Evolutionary conservation across 2,888 invertebrate genomes (phyloP).

Genomic region (Archaeoteleia sp.): DNA sequence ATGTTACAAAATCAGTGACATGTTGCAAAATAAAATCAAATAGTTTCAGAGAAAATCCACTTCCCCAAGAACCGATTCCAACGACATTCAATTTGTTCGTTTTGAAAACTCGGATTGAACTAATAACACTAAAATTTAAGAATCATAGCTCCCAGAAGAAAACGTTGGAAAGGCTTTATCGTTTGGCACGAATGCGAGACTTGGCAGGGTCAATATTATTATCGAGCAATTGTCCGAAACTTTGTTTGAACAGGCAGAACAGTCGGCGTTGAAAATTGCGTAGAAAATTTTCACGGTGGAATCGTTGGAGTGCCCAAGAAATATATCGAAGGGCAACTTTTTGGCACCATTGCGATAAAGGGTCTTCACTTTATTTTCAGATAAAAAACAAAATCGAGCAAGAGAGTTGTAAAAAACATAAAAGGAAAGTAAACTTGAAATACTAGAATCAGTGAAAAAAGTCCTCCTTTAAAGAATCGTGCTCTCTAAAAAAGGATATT

Average conservation of each 20-base stretch:
- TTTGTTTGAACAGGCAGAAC: slow-evolving; percentile 13
- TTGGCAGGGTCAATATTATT: slow-evolving; percentile 23
- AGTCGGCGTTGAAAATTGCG: slow-evolving; percentile 24
- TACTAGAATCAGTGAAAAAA: too few species aligned
- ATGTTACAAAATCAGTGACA: too few species aligned
- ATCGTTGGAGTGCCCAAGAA: slow-evolving; percentile 17
- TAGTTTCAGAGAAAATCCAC: slow-evolving; percentile 13
- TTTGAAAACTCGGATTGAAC: slow-evolving; percentile 37
- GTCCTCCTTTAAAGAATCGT: too few species aligned
- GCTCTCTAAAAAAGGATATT: too few species aligned
- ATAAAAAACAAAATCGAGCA: background rate
- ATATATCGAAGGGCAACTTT: slow-evolving; percentile 9
- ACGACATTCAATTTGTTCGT: slow-evolving; percentile 35
- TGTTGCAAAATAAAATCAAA: slow-evolving; percentile 32
- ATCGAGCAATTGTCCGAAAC: slow-evolving; percentile 28
- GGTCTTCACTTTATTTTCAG: slow-evolving; percentile 1
- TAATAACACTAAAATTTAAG: slow-evolving; percentile 42
- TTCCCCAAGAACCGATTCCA: slow-evolving; percentile 20
- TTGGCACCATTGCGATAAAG: slow-evolving; percentile 2
- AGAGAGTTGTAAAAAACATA: background rate
- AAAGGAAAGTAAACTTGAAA: too few species aligned
- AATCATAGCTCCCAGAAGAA: slow-evolving; percentile 34
- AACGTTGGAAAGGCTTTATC: slow-evolving; percentile 27
- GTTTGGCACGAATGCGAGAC: slow-evolving; percentile 31
- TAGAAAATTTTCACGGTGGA: slow-evolving; percentile 19